phyloP scores from a whole-genome alignment of 1,140 invertebrate species.

The Trinorchestia longiramus region DNA sequence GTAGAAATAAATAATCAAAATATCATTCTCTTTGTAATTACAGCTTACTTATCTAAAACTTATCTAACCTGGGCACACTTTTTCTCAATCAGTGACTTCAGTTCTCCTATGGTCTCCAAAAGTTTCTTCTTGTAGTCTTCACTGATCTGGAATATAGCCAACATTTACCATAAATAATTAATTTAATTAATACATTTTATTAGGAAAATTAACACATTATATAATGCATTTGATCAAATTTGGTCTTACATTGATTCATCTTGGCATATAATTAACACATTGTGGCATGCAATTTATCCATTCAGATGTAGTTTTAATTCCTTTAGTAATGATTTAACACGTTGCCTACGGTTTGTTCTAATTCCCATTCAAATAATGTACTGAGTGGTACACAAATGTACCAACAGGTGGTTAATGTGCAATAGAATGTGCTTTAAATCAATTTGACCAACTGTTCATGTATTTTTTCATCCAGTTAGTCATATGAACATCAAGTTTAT shows the following conservation, averaged over 20 bases:
- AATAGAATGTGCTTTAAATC: too few species aligned
- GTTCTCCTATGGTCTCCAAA: background rate
- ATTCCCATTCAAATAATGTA: too few species aligned
- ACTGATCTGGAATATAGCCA: background rate
- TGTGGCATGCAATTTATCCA: background rate
- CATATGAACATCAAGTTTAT: too few species aligned
- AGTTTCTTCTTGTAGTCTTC: conserved; percentile 13
- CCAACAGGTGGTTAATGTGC: too few species aligned
- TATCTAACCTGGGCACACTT: background rate
- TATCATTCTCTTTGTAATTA: too few species aligned
- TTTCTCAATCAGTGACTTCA: background rate
- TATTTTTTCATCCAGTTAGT: too few species aligned
- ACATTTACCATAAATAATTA: background rate
- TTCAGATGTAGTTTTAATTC: background rate
- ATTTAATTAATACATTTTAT: background rate
- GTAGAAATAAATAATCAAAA: background rate
- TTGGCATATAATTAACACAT: background rate
- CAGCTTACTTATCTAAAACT: background rate
- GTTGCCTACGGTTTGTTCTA: too few species aligned
- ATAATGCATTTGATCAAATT: background rate
- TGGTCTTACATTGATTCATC: background rate
- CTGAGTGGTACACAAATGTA: too few species aligned
- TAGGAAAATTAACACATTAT: too few species aligned
- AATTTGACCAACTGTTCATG: too few species aligned
- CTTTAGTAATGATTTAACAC: background rate